Evolutionary conservation across 2,797 vertebrate species (phyloP).

Genomic region (Catamblyrhynchus diadema): DNA sequence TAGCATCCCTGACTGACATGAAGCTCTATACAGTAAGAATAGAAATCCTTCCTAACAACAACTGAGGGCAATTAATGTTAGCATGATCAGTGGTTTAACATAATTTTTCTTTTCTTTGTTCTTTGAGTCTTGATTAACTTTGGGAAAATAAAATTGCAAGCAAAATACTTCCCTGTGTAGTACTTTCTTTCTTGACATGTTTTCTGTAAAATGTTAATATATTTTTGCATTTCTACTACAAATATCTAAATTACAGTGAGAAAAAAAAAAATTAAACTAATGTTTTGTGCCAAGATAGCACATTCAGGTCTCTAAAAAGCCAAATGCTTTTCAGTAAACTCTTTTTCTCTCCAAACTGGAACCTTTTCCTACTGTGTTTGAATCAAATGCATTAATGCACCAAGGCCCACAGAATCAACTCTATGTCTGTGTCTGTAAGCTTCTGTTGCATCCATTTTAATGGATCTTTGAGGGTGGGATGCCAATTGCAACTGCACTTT

Average conservation of each 20-base stretch:
- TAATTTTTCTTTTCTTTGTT: background rate
- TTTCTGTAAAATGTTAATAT: background rate
- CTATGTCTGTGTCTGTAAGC: background rate
- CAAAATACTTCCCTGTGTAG: background rate
- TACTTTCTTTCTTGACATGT: background rate
- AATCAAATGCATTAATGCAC: constrained; percentile 57
- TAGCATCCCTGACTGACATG: background rate
- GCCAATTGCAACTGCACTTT: background rate
- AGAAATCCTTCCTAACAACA: background rate
- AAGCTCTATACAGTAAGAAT: background rate
- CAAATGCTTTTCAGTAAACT: constrained; percentile 35
- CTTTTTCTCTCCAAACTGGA: constrained; percentile 45
- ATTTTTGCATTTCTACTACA: constrained; percentile 14
- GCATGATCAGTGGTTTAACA: background rate
- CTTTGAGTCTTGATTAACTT: background rate
- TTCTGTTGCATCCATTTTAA: constrained; percentile 29
- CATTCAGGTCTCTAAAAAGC: constrained; percentile 2
- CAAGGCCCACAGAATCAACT: background rate
- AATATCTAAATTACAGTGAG: background rate
- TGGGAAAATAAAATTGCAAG: background rate
- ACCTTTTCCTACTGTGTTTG: constrained; percentile 38
- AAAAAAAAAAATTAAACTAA: background rate
- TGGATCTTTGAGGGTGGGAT: background rate
- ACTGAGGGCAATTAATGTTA: background rate
- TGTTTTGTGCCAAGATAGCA: constrained; percentile 42